Evolutionary conservation across 2,797 vertebrate species (phyloP).

Genomic region (Melanotaenia pygmaea): DNA sequence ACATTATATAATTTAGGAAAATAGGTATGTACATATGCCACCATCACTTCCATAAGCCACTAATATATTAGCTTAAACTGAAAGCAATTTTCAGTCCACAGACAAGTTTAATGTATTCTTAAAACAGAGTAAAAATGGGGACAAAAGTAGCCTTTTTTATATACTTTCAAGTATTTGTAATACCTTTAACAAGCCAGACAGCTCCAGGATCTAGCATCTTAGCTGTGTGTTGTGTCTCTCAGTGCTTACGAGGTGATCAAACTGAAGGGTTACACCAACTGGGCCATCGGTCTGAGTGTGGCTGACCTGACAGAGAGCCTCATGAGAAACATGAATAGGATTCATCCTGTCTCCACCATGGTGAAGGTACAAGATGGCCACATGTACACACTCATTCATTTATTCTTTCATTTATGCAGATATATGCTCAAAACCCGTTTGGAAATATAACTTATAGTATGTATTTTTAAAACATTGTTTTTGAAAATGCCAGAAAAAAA

Average conservation of each 20-base stretch:
- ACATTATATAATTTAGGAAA: background rate
- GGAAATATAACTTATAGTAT: background rate
- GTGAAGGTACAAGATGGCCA: conserved; percentile 85
- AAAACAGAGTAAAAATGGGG: background rate
- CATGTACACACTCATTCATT: background rate
- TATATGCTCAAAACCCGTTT: background rate
- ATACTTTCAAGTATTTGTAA: conserved; percentile 1
- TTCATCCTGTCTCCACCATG: conserved; percentile 96
- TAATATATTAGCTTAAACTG: background rate
- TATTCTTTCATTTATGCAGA: background rate
- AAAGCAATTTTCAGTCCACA: background rate
- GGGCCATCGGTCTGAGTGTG: conserved; percentile 96
- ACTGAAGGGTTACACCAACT: conserved; percentile 98
- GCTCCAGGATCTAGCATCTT: background rate
- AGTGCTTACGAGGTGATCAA: conserved; percentile 97
- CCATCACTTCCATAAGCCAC: background rate
- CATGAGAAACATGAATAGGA: conserved; percentile 89
- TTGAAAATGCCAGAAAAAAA: too few species aligned
- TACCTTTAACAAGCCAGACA: background rate
- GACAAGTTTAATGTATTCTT: background rate
- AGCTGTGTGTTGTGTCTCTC: conserved; percentile 30
- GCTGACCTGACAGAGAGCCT: conserved; percentile 92
- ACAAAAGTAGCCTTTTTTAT: background rate
- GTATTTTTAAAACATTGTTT: too few species aligned
- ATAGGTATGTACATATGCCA: background rate